These are phyloP conservation scores for Halocynthia aurantium DNA, from an alignment of 23 tunicate species.

Conservation along the genomic window DNA sequence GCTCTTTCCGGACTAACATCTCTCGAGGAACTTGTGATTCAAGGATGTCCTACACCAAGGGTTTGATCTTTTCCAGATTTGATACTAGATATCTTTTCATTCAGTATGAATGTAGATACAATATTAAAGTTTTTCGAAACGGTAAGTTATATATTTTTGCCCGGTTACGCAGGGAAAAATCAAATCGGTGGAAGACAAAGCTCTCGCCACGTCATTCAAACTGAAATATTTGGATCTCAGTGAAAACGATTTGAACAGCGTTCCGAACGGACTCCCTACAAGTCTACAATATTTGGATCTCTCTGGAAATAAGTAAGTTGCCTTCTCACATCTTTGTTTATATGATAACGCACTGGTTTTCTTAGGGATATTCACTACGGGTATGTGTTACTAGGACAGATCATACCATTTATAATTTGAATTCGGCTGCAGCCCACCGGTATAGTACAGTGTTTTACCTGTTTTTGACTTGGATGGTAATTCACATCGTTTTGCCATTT, in stretches of 20 bases:
- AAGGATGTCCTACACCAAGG: conserved; percentile 19
- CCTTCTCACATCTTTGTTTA: background rate
- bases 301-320: conserved; percentile 34
- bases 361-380: no score
- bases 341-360: no score
- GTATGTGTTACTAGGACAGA: no score
- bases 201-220: background rate
- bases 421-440: no score
- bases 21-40: conserved; percentile 24
- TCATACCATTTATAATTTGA: no score
- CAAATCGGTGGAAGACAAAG: conserved; percentile 18
- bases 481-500: no score
- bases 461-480: no score
- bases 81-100: background rate
- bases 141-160: no score
- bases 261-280: conserved; percentile 35
- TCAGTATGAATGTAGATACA: no score
- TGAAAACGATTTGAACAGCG: conserved; percentile 19
- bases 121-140: no score
- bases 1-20: conserved; percentile 13
- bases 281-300: conserved; percentile 26
- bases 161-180: conserved; percentile 1
- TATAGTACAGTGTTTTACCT: no score
- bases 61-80: background rate
- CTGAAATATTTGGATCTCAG: conserved; percentile 23